Evolutionary conservation across 1,140 invertebrate genomes (phyloP), one percentile per base, ranked within the genome.

Genomic region (Cotesia vestalis): DNA sequence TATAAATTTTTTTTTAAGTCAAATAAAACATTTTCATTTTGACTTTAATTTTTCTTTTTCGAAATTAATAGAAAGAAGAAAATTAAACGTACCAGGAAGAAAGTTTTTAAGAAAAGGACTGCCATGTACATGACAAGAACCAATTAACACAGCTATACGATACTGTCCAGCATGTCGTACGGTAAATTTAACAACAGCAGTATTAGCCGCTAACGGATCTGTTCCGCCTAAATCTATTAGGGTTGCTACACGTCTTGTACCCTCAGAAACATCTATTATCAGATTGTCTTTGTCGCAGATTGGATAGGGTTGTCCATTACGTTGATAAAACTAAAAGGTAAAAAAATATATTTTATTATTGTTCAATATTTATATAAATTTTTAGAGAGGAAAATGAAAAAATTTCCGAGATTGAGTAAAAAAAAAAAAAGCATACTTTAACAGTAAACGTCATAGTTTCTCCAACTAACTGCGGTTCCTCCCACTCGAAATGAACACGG

Each of bases 271-370:
- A 84, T 95, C 93, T 35, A 97, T 93, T 75, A 92, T 90, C 64
- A 97, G 89, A 83, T 94, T 93, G 87, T 97, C 95, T 68, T 93
- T 94, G 88, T 96, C 94, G 85, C 94, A 96, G 76, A 97, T 93
- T 76, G 95, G 95, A 89, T 97, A 97, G 70, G 95, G 94, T 80
- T 95, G 93, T 27, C 95, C 94, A 81, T 96, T 96, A 78, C 95
- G 92, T 87, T 96, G 95, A 88, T 92, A 96, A 87, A 96, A 96
- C 89, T 95, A 88, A 61, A 85, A 82, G 73, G 75, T 63, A 79
- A 66, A 80, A 80, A 76, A 61, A 57, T 57, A 76, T 27, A 27
- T 27, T 27, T 27, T 27, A 27, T 27, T 27, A 27, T 55, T 55
- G 3, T 55, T 55, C 6, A 55, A n/a, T 55, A 3, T 55, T 27